Evolutionary conservation across 2,113 vertebrate genomes (phyloP), one percentile per base, ranked within the genome.

Genomic region (Cebus imitator): DNA sequence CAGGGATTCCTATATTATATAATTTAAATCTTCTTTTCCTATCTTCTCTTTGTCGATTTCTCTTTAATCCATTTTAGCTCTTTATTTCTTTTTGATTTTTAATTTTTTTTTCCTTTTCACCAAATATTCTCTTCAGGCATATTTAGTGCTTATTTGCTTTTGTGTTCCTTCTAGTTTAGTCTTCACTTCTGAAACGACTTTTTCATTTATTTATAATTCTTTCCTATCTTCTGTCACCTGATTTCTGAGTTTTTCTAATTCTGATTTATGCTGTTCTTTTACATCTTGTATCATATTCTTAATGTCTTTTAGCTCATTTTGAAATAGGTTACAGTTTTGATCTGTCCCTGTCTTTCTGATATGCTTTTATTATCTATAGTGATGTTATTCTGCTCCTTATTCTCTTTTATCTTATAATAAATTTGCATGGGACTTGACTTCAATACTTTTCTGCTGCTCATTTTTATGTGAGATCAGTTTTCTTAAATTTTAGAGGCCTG

Each of bases 151-250:
- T 57, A 5, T 85, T 45, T 88, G 12, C 30, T 40, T 91, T 87
- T 37, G 35, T 72, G 27, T 87, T 93, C 16, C 66, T 73, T 83
- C 68, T 81, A 55, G 40, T 68, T 87, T 87, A 55, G 57, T 85
- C 48, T 93, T 91, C 45, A 61, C 85, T 73, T 94, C 48, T 43
- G 43, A 95, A 96, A 66, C 83, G 66, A 43, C 87, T 58, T 94
- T 90, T 94, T 89, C 48, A 95, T 83, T 90, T 92, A 95, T 97
- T 96, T 94, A 89, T 96, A 90, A 93, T 91, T 95, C 73, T 81
- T 81, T 40, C 25, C 70, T 50, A 4, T 79, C 55, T 43, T 85
- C 50, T 95, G 82, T 97, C 91, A 96, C 20, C 75, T 96, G 82
- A 70, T 94, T 91, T 93, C 66, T 79, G 91, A 96, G 64, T 83